Evolutionary conservation across 1,140 invertebrate genomes (phyloP).

Genomic region (Drosophila fuyamai): DNA sequence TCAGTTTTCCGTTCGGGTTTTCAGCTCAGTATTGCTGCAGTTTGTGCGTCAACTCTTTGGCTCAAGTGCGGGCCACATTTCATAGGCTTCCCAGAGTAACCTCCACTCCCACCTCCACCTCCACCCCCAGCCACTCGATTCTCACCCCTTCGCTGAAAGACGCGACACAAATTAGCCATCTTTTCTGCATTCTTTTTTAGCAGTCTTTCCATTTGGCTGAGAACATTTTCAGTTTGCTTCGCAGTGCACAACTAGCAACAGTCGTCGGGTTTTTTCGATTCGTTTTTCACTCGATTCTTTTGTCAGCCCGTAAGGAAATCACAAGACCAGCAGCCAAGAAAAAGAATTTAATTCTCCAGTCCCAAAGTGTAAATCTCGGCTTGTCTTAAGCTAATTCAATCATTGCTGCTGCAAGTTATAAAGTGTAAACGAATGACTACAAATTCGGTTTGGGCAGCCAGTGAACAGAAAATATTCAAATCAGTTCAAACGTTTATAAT

Average conservation of each 20-base stretch:
- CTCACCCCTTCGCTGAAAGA: conserved; percentile 31
- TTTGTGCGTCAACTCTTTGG: conserved; percentile 74
- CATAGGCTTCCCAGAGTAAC: conserved; percentile 66
- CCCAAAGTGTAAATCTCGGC: conserved; percentile 18
- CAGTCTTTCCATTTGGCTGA: conserved; percentile 56
- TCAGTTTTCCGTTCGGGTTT: conserved; percentile 32
- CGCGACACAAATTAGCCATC: conserved; percentile 72
- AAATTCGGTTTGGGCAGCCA: conserved; percentile 24
- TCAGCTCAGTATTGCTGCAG: conserved; percentile 38
- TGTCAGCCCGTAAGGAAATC: conserved; percentile 22
- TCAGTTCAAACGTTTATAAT: neutral
- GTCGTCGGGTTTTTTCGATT: conserved; percentile 54
- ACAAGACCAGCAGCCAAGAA: conserved; percentile 28
- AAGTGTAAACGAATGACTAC: conserved; percentile 21
- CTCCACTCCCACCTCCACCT: conserved; percentile 1
- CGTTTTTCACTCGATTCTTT: conserved; percentile 25
- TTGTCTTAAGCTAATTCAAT: conserved; percentile 26
- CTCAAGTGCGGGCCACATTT: conserved; percentile 61
- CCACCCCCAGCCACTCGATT: conserved; percentile 11
- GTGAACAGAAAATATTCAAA: conserved; percentile 26
- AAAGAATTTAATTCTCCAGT: conserved; percentile 17
- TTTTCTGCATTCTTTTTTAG: conserved; percentile 38
- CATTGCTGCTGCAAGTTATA: conserved; percentile 11
- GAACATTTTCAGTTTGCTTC: conserved; percentile 69
- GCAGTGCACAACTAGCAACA: conserved; percentile 69